A percentile compares a stretch with the other conserved stretches of the same genome.
These are phyloP conservation scores for Eucriotettix oculatus DNA, from an alignment of 2,888 invertebrate genomes.

Conservation along the genomic window DNA sequence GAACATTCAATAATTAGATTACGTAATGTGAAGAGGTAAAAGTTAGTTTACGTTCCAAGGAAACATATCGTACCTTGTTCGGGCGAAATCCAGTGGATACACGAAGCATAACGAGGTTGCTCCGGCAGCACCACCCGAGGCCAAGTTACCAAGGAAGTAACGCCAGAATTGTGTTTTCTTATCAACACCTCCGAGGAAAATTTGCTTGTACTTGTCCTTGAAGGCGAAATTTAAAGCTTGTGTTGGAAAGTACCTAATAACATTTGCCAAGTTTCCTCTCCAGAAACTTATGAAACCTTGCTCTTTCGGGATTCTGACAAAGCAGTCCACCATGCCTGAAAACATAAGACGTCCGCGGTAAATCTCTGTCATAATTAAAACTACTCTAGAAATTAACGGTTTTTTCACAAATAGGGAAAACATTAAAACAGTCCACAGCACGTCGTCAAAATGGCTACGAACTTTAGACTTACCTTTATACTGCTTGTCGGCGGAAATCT, in stretches of 20 bases:
- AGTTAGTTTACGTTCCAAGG: no score
- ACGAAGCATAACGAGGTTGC: conserved; percentile 35
- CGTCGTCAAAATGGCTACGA: neutral
- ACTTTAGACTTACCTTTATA: conserved; percentile 26
- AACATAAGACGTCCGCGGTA: neutral
- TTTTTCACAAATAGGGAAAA: neutral
- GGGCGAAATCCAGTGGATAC: conserved; percentile 34
- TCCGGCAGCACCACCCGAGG: conserved; percentile 35
- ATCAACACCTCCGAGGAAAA: conserved; percentile 27
- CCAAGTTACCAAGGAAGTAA: conserved; percentile 31
- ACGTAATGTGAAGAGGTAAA: no score
- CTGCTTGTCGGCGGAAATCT: conserved; percentile 28
- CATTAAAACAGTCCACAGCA: neutral
- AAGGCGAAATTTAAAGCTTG: conserved; percentile 32
- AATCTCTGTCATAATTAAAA: neutral
- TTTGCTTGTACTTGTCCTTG: conserved; percentile 29
- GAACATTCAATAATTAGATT: no score
- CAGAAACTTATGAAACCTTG: conserved; percentile 26
- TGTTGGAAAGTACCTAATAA: conserved; percentile 30
- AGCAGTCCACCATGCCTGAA: conserved; percentile 26
- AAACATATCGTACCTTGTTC: conserved; percentile 20
- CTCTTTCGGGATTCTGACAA: conserved; percentile 25
- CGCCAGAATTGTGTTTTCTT: conserved; percentile 35
- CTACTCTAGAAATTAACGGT: neutral
- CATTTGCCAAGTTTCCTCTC: conserved; percentile 32